Evolutionary conservation across 2,113 vertebrate genomes (phyloP), one percentile per base, ranked within the genome.

Genomic region (Girardinichthys multiradiatus): DNA sequence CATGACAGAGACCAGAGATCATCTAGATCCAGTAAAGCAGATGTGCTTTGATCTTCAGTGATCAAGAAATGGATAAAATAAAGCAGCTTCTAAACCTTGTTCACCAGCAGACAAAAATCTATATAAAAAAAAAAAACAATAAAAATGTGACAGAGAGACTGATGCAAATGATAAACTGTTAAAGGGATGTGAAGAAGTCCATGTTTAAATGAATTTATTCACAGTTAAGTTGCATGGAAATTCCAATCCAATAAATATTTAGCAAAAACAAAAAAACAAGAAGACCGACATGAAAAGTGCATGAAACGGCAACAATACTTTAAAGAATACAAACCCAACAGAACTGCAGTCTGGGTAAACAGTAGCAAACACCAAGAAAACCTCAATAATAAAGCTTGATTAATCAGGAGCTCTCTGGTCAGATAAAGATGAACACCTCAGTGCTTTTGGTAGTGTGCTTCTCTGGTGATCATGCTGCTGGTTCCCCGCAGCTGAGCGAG

Each of bases 401-500:
- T 58, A 13, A 6, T 48, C 27, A 64, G 19, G 30, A 27, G 59
- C 28, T 4, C 15, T 30, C 11, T 60, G 27, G 7, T 14, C 6
- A 2, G 19, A 10, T 31, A 3, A 31, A 17, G 9, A 8, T 1
- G 10, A 15, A 60, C 3, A 4, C 9, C 57, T 4, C 3, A 13
- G 28, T 60, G 37, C 10, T 21, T 19, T 74, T 1, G 1, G 54
- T 75, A 80, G 30, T 13, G 19, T 0, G 17, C 73, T 72, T 93
- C 92, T 70, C 8, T 86, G 37, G 91, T 30, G 0, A 93, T 84
- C 63, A 57, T n/a, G 68, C 85, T 90, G 79, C 42, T 77, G 77
- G 69, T 91, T 37, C 79, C 54, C 2, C 71, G 81, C 31, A 90
- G 26, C 69, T 89, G 86, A 24, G 64, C 29, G 0, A 93, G 80